Base-by-base conservation (phyloP, 2,888 invertebrate species). In the Drosophila meridionalis region DNA sequence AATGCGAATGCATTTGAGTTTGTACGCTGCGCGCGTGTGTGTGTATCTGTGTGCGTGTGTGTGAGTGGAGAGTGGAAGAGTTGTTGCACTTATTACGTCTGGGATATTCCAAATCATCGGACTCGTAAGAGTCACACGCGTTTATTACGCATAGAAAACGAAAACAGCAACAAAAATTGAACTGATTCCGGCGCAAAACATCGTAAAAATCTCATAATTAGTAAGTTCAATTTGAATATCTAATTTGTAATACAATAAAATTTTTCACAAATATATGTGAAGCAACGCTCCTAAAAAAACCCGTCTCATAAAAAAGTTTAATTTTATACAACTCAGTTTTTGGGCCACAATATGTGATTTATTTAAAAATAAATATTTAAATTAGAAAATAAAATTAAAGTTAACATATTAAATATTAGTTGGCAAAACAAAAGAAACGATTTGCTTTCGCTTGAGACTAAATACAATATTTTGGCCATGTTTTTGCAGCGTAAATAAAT, bases 221-320 rank as follows among this genome's bases (percentile, higher is more conserved):
- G 76, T 83, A 80, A 89, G 78, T 69, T 80, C 34, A 82, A 80
- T 78, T 75, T 70, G 69, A 61, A 38, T 58, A 70, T 70, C 42
- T 53, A 76, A 65, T 67, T 73, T 76, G 50, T 66, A 72, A 62
- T 57, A 68, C 67, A 68, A 81, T 73, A 76, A 80, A 80, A 72
- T 66, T 70, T 83, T 88, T 90, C 78, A 53, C 90, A 76, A 55
- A 40, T 28, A 61, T 55, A 59, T 89, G 90, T 60, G 73, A 86
- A 86, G 65, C 59, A 57, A 53, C 65, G 57, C 47, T 56, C 14
- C 59, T 28, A 70, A 68, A 30, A 56, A 50, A 58, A n/a, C 30
- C n/a, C 32, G 32, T 2, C 5, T n/a, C 32, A 50, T 32, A n/a
- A 11, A 57, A 53, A 52, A 36, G 53, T 32, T 56, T 64, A 69